A percentile compares a stretch with the other conserved stretches of the same genome.
These are phyloP conservation scores for Leuciscus idus DNA, from an alignment of 2,113 vertebrate species.

Conservation along the genomic window DNA sequence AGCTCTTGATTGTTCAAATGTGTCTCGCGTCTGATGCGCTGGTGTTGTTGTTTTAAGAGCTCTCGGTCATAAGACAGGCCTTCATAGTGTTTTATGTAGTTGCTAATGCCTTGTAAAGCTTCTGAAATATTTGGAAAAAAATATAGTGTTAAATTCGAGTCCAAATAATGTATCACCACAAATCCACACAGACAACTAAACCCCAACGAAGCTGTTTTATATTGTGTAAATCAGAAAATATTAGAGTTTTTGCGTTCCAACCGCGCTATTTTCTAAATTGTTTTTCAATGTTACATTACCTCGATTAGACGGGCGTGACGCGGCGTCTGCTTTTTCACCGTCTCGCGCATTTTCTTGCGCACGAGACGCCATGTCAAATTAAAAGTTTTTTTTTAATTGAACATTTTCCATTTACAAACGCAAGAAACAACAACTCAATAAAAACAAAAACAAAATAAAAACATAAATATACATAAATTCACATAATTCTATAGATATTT, in stretches of 20 bases:
- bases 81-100: conserved; percentile 72
- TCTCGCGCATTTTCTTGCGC: no score
- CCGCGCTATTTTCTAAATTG: no score
- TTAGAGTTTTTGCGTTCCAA: no score
- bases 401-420: not conserved
- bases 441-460: not conserved
- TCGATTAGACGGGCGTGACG: no score
- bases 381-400: not conserved
- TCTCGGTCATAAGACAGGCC: conserved; percentile 66
- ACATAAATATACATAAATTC: no score
- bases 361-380: not conserved
- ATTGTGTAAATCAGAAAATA: no score
- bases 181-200: not conserved
- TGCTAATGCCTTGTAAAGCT: conserved; percentile 57
- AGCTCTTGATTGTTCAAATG: conserved; percentile 53
- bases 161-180: not conserved
- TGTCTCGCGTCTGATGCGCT: conserved; percentile 60
- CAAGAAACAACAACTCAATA: not conserved
- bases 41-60: conserved; percentile 66
- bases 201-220: no score
- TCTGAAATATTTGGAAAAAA: conserved; percentile 55
- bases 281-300: no score
- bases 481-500: no score
- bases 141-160: not conserved
- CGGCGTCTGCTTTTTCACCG: no score